Evolutionary conservation across 1,140 invertebrate genomes (phyloP).

Genomic region (Batillaria attramentaria): DNA sequence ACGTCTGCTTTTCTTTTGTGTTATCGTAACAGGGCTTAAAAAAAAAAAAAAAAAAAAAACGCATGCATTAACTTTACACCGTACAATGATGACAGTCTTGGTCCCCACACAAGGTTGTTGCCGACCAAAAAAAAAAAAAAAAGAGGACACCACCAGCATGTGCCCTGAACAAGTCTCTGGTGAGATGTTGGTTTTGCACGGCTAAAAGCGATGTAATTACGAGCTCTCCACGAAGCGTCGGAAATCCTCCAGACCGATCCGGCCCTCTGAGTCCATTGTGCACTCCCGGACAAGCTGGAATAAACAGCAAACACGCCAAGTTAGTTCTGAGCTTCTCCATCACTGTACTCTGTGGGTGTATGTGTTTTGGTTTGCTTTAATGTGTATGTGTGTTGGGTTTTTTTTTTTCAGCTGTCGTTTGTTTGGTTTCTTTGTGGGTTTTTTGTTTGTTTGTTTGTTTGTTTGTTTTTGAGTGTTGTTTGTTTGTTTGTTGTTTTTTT

Average conservation of each 20-base stretch:
- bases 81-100: no score
- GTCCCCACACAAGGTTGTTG: no score
- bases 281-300: slow-evolving; percentile 64
- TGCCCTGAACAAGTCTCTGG: no score
- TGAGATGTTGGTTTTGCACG: no score
- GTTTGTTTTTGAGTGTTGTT: background rate
- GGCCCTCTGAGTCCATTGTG: slow-evolving; percentile 61
- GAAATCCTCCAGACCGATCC: slow-evolving; percentile 69
- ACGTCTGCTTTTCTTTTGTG: no score
- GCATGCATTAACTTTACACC: no score
- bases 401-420: background rate
- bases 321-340: background rate
- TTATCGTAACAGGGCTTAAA: no score
- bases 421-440: background rate
- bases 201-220: no score
- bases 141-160: no score
- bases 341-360: background rate
- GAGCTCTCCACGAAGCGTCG: slow-evolving; percentile 68
- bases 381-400: background rate
- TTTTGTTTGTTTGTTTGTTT: background rate
- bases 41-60: no score
- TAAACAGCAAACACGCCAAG: slow-evolving; percentile 27
- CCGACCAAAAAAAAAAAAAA: no score
- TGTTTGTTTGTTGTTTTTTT: no score
- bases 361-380: background rate